These are phyloP conservation scores for Peromyscus aztecus DNA, from an alignment of 2,797 vertebrate species.

Conservation along the genomic window DNA sequence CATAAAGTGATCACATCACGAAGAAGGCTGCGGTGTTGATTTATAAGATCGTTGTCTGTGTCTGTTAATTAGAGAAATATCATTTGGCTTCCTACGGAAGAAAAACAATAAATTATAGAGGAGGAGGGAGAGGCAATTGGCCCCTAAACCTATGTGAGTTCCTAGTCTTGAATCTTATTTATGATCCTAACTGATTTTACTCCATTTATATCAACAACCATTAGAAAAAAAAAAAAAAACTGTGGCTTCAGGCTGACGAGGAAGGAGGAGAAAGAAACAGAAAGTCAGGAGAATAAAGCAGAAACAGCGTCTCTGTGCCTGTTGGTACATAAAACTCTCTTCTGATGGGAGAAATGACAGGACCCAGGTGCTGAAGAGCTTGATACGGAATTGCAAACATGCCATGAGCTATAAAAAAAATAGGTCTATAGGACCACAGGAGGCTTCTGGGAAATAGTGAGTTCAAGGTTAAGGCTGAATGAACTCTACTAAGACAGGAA, in stretches of 20 bases:
- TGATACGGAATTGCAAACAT: neutral
- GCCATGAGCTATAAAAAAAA: neutral
- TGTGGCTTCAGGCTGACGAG: neutral
- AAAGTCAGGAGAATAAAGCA: neutral
- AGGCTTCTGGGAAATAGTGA: neutral
- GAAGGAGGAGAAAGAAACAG: neutral
- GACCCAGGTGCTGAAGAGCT: neutral
- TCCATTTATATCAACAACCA: slow-evolving; percentile 58
- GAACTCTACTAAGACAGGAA: neutral
- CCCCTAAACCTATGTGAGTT: slow-evolving; percentile 37
- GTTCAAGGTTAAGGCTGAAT: neutral
- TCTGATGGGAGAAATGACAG: too few species aligned
- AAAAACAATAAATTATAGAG: slow-evolving; percentile 82
- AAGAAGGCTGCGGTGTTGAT: slow-evolving; percentile 81
- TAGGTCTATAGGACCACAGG: neutral
- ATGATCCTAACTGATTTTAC: slow-evolving; percentile 71
- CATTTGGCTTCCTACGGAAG: slow-evolving; percentile 82
- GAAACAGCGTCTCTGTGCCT: neutral
- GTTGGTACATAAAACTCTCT: neutral
- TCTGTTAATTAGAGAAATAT: slow-evolving; percentile 86
- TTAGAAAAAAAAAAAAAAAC: neutral
- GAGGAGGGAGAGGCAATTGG: slow-evolving; percentile 7
- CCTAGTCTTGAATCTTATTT: slow-evolving; percentile 77
- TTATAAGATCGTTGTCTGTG: slow-evolving; percentile 80
- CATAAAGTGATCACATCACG: slow-evolving; percentile 82